phyloP scores from a whole-genome alignment of 2,888 invertebrate species.

The Anoplius nigerrimus region DNA sequence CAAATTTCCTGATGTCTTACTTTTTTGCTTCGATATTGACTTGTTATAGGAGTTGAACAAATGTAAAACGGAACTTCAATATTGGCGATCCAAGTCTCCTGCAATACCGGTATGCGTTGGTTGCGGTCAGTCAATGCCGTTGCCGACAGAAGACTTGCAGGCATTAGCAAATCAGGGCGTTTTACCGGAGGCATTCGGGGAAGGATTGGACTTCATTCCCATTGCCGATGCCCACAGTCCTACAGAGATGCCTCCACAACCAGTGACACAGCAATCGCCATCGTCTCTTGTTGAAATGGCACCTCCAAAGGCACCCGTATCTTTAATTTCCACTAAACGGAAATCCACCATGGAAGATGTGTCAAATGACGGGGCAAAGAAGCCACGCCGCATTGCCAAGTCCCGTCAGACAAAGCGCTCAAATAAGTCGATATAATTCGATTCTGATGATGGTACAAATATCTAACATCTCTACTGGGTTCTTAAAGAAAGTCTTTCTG shows the following conservation, averaged over 20 bases:
- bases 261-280: conserved; percentile 40
- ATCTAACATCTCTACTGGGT: conserved; percentile 54
- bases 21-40: conserved; percentile 5
- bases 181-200: conserved; percentile 77
- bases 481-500: conserved; percentile 39
- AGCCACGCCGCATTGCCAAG: conserved; percentile 68
- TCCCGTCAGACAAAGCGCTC: conserved; percentile 71
- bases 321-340: conserved; percentile 67
- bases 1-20: background rate
- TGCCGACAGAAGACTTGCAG: conserved; percentile 80
- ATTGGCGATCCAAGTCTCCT: conserved; percentile 92
- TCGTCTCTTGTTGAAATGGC: conserved; percentile 64
- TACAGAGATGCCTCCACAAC: conserved; percentile 57
- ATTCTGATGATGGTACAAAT: conserved; percentile 69
- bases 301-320: conserved; percentile 67
- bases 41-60: conserved; percentile 87
- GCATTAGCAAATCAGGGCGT: conserved; percentile 80
- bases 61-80: conserved; percentile 93
- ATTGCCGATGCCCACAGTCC: conserved; percentile 71
- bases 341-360: conserved; percentile 62
- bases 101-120: conserved; percentile 85
- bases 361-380: conserved; percentile 60
- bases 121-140: conserved; percentile 81
- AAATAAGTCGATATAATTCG: conserved; percentile 63
- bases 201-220: conserved; percentile 73